Conservation (phyloP, 2,113 vertebrate genomes). For the Ardeotis arabs region DNA sequence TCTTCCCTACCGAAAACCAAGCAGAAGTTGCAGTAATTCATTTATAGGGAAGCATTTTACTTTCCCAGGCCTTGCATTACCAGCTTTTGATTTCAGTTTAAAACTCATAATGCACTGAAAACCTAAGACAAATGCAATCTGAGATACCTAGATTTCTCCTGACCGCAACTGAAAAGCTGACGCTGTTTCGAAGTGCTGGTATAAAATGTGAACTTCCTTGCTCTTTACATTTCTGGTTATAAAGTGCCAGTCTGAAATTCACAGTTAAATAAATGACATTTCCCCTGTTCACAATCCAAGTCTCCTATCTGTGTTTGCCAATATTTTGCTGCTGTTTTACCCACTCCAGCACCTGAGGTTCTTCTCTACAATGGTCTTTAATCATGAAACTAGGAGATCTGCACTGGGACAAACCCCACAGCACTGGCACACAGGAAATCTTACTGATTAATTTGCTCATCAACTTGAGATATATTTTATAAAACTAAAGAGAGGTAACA, state of each 20-base stretch:
- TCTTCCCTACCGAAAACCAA: neutral
- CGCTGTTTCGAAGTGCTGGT: fast-evolving
- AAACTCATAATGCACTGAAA: neutral
- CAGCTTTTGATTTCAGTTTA: neutral
- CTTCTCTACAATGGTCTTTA: neutral
- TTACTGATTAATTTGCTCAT: neutral
- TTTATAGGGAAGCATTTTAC: neutral
- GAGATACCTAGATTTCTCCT: neutral
- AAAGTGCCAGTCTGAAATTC: neutral
- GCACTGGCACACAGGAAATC: neutral
- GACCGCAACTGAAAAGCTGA: neutral
- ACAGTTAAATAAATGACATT: neutral
- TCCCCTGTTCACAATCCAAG: neutral
- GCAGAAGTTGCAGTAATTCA: neutral
- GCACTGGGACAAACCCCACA: neutral
- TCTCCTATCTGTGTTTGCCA: neutral
- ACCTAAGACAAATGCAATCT: neutral
- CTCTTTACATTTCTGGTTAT: neutral
- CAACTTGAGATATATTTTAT: neutral
- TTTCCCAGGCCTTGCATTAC: neutral
- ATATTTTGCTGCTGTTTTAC: neutral
- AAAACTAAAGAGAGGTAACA: neutral
- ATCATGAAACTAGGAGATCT: neutral
- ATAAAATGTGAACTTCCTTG: neutral
- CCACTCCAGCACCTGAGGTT: neutral